phyloP scores from a whole-genome alignment of 2,113 vertebrate species.

The Vulpes vulpes region DNA sequence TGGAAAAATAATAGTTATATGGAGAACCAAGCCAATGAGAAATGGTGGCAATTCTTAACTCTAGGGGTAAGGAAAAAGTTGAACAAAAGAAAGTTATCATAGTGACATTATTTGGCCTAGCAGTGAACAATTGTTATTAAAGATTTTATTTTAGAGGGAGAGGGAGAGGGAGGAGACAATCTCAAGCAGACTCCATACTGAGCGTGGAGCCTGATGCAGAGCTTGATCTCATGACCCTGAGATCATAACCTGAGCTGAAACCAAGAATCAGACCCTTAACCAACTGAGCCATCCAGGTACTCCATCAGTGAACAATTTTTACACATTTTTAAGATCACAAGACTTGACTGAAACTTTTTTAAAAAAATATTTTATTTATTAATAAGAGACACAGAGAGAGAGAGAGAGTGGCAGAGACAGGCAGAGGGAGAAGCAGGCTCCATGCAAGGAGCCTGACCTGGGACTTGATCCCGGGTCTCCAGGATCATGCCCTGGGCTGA shows the following conservation, averaged over 20 bases:
- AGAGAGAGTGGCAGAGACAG: too few species aligned
- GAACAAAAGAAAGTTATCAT: constrained; percentile 12
- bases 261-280: not conserved
- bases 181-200: not conserved
- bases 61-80: constrained; percentile 15
- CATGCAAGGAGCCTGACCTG: too few species aligned
- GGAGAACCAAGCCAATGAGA: not conserved
- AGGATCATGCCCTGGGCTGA: too few species aligned
- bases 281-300: not conserved
- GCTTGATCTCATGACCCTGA: not conserved
- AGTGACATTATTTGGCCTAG: constrained; percentile 29
- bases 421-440: too few species aligned
- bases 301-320: not conserved
- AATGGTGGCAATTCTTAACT: not conserved
- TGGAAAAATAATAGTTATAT: not conserved
- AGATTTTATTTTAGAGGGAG: not conserved
- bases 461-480: too few species aligned
- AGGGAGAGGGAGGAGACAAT: not conserved
- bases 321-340: not conserved
- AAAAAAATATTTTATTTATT: too few species aligned
- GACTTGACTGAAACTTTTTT: not conserved
- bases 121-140: not conserved
- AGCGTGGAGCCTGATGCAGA: not conserved
- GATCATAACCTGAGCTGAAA: not conserved
- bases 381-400: too few species aligned